These are phyloP conservation scores for Kradibia gibbosae DNA, from an alignment of 1,140 invertebrate species.

Conservation along the genomic window DNA sequence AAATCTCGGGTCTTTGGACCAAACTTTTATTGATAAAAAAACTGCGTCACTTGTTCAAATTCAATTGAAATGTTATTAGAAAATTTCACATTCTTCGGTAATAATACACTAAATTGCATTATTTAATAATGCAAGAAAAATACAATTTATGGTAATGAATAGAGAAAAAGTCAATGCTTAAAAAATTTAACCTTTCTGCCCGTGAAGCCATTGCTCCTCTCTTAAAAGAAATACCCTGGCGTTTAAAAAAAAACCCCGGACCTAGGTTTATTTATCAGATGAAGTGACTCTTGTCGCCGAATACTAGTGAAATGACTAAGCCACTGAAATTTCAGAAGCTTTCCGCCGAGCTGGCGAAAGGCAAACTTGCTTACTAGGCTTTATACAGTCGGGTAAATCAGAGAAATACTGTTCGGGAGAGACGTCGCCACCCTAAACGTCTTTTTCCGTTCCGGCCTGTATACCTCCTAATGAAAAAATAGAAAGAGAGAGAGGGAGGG, in stretches of 20 bases:
- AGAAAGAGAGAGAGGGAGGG: not conserved
- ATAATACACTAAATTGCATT: too few species aligned
- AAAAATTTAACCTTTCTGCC: too few species aligned
- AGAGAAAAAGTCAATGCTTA: too few species aligned
- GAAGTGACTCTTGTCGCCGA: not conserved
- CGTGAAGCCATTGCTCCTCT: too few species aligned
- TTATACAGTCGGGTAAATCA: not conserved
- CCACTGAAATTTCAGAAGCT: not conserved
- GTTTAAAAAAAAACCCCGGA: not conserved
- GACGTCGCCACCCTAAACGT: not conserved
- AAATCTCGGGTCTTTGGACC: not conserved
- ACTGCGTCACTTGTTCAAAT: too few species aligned
- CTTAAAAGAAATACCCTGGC: too few species aligned
- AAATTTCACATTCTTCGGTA: too few species aligned
- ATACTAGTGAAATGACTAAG: slow-evolving; percentile 1
- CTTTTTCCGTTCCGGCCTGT: not conserved
- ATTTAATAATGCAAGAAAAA: too few species aligned
- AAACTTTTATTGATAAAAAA: too few species aligned
- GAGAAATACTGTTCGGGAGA: not conserved
- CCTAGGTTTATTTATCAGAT: slow-evolving; percentile 10
- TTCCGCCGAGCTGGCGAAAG: not conserved
- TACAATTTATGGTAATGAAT: too few species aligned
- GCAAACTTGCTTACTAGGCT: not conserved
- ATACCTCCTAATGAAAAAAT: not conserved
- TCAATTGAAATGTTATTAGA: too few species aligned